Evolutionary conservation across 1,140 invertebrate genomes (phyloP), one percentile per base, ranked within the genome.

Genomic region (Lordiphosa clarofinis): DNA sequence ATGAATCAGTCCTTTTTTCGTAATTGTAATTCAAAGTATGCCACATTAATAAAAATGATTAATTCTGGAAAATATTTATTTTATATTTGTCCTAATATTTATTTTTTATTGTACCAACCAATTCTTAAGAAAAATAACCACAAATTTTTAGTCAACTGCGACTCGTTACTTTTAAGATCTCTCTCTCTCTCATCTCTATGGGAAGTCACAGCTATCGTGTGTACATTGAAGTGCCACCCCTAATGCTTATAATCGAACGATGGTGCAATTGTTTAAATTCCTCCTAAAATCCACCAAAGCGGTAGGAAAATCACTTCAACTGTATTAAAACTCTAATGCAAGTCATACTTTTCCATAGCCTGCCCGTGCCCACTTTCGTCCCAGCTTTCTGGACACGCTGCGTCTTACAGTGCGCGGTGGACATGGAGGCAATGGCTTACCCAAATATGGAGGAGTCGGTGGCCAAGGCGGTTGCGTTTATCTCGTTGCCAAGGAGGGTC

Each of bases 401-500:
- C 90, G 92, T 70, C 74, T 97, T 35, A 91, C 92, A 73, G 94
- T 96, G 3, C 92, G 91, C 86, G 95, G 92, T 13, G 96, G 96
- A 11, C 89, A 91, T 31, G 96, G 96, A 8, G 95, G 91, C 3
- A 92, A 92, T 79, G 96, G 96, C 1, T 87, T 93, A 38, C 93
- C 94, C 1, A 91, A 92, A 69, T 96, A 93, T 89, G 96, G 96
- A 9, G 96, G 96, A 4, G 84, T 94, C 7, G 96, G 97, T 15
- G 97, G 97, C 0, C 92, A 93, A 87, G 97, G 97, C 11, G 97
- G 97, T 10, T 93, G 94, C 90, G 92, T 98, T 9, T 93, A 92
- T 79, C 89, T 95, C 11, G 82, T 92, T 33, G 94, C 93, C 0
- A 92, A 92, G 60, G 92, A 95, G 73, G 88, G 89, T 7, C 70